A percentile compares a stretch with the other conserved stretches of the same genome.
Evolutionary conservation across 2,888 invertebrate genomes (phyloP).

Genomic region (Cephonodes hylas): DNA sequence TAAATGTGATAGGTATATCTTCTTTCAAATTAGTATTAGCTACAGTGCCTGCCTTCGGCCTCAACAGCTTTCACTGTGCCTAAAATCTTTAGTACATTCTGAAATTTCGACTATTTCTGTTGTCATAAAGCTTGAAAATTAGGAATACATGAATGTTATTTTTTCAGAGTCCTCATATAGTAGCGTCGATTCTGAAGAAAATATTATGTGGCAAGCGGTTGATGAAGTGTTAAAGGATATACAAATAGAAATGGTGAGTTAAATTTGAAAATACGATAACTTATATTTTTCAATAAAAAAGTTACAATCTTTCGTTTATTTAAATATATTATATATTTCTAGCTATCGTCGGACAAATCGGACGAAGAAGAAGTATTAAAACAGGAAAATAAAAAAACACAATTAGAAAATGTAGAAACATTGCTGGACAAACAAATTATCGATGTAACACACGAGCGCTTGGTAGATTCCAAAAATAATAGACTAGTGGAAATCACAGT

Average conservation of each 20-base stretch:
- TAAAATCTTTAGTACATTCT: no score
- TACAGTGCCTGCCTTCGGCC: no score
- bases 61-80: no score
- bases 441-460: background rate
- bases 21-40: no score
- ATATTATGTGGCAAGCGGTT: conserved; percentile 2
- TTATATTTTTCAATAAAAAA: no score
- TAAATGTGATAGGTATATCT: no score
- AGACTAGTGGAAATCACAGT: background rate
- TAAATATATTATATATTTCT: no score
- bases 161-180: background rate
- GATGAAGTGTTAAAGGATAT: conserved; percentile 8
- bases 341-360: background rate
- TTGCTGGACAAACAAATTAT: background rate
- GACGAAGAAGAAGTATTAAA: background rate
- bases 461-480: background rate
- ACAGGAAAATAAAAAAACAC: background rate
- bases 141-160: background rate
- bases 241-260: background rate
- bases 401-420: background rate
- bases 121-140: no score
- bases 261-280: background rate
- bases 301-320: no score
- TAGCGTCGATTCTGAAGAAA: background rate
- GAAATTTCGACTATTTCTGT: no score